These are phyloP conservation scores for Mus spicilegus DNA, from an alignment of 2,113 vertebrate genomes.

Conservation along the genomic window DNA sequence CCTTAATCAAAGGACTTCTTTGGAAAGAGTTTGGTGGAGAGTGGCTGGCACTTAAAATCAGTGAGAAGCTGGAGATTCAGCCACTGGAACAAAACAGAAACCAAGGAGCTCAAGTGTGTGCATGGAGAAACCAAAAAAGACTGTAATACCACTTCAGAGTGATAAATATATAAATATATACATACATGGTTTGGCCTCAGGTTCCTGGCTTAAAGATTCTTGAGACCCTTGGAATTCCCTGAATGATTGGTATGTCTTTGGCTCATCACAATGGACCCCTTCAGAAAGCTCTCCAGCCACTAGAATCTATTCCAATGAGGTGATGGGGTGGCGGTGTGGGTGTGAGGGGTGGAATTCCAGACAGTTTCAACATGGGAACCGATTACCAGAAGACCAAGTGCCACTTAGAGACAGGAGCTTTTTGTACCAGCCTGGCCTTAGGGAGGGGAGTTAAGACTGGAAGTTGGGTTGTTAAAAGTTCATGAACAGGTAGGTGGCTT, in stretches of 20 bases:
- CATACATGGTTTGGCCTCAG: background rate
- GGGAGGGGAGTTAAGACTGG: background rate
- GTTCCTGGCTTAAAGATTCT: background rate
- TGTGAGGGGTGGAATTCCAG: background rate
- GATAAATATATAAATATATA: background rate
- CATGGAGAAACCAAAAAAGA: background rate
- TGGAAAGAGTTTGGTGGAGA: background rate
- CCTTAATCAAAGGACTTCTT: constrained; percentile 16
- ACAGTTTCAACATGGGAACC: background rate
- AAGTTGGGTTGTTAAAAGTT: background rate
- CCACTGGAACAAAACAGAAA: background rate
- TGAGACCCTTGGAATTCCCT: background rate
- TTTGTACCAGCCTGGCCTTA: background rate
- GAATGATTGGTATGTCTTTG: background rate
- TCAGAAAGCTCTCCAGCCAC: background rate
- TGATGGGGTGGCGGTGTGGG: no score
- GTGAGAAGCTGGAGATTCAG: background rate
- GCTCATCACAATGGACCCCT: background rate
- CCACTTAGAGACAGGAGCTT: background rate
- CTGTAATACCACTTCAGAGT: background rate
- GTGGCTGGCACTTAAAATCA: background rate
- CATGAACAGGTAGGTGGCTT: background rate
- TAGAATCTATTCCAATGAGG: background rate
- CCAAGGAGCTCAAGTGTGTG: background rate
- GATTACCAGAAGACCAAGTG: background rate